Percentiles rank a stretch among this genome's conserved stretches.
Conservation (phyloP, 2,797 vertebrate species). For the Acomys russatus region DNA sequence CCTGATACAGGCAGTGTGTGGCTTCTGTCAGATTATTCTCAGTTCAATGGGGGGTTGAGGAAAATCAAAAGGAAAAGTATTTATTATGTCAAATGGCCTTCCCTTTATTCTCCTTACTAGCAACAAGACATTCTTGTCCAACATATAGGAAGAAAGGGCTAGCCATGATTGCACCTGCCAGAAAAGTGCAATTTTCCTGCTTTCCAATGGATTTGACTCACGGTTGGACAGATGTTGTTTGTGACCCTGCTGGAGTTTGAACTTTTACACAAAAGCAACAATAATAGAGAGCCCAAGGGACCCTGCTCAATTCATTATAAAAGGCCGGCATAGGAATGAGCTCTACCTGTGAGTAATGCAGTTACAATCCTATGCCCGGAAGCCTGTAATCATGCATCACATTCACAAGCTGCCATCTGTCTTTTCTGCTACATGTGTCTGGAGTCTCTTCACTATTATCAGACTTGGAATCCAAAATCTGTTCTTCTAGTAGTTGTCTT, state of each 20-base stretch:
- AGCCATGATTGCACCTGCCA: slow-evolving; percentile 41
- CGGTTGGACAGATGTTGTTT: neutral
- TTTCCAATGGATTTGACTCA: neutral
- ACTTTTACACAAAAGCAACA: slow-evolving; percentile 39
- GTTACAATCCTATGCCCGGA: slow-evolving; percentile 20
- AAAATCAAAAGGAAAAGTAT: slow-evolving; percentile 64
- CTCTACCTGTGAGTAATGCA: neutral
- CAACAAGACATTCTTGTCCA: slow-evolving; percentile 29
- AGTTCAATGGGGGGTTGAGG: slow-evolving; percentile 73
- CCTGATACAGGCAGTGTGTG: slow-evolving; percentile 83
- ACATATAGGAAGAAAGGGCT: slow-evolving; percentile 1
- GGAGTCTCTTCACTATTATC: neutral
- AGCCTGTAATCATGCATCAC: neutral
- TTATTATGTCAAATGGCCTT: slow-evolving; percentile 58
- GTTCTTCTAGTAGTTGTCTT: slow-evolving; percentile 54
- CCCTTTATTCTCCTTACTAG: neutral
- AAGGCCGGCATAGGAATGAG: slow-evolving; percentile 24
- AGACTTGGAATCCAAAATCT: slow-evolving; percentile 70
- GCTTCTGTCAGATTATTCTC: slow-evolving; percentile 70
- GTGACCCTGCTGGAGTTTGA: slow-evolving; percentile 48
- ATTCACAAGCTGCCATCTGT: slow-evolving; percentile 45
- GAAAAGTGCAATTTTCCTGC: slow-evolving; percentile 55
- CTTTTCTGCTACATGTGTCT: neutral
- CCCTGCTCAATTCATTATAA: neutral
- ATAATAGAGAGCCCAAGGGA: neutral